A percentile compares a stretch with the other conserved stretches of the same genome.
phyloP scores from a whole-genome alignment of 2,113 vertebrate species.

The Rynchops niger region DNA sequence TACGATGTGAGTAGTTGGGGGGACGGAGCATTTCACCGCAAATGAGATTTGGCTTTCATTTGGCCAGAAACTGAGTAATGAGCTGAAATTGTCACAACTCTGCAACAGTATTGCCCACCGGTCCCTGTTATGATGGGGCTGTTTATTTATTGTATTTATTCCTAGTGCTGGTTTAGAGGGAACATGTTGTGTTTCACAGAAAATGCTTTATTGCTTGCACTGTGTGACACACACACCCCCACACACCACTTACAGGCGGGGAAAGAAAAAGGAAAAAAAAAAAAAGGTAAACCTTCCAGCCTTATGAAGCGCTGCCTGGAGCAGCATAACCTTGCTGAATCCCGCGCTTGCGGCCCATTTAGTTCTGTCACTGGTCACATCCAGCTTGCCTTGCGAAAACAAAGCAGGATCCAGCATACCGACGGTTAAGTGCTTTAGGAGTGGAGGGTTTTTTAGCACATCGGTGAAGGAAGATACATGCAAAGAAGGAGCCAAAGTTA shows the following conservation, averaged over 20 bases:
- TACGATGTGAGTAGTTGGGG: accelerated
- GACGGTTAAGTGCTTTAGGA: not conserved
- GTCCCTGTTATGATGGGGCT: accelerated
- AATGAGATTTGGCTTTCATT: not conserved
- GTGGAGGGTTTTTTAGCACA: not conserved
- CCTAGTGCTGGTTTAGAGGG: not conserved
- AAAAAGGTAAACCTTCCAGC: not conserved
- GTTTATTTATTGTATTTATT: not conserved
- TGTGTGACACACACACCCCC: too few species aligned
- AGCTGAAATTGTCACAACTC: not conserved
- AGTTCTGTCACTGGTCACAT: not conserved
- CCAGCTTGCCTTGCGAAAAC: not conserved
- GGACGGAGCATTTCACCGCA: accelerated
- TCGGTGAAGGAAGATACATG: too few species aligned
- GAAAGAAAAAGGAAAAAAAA: not conserved
- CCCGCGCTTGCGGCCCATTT: not conserved
- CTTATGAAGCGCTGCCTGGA: not conserved
- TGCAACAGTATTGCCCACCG: not conserved
- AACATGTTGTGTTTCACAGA: not conserved
- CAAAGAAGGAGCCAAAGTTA: not conserved
- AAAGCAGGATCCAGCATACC: too few species aligned
- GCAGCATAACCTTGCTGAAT: not conserved
- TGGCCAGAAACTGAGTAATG: not conserved
- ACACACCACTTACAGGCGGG: too few species aligned
- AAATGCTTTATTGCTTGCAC: not conserved